phyloP scores from a whole-genome alignment of 1,140 invertebrate species.

The Euwallacea similis region DNA sequence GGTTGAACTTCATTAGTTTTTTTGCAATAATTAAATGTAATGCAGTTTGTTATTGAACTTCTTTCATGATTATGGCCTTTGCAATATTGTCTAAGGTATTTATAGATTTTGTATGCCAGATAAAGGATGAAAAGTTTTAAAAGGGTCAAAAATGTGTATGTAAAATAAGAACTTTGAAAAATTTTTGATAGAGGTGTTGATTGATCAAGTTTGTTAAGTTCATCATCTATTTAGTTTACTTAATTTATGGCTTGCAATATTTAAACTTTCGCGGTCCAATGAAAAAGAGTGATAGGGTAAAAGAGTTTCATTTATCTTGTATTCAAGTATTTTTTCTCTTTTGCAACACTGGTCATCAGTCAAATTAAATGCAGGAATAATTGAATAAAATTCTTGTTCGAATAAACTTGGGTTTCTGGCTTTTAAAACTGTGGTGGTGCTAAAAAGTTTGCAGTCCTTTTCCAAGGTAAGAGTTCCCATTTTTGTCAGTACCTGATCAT shows the following conservation, averaged over 20 bases:
- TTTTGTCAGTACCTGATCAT: background rate
- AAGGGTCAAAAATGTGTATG: background rate
- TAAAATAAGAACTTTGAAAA: constrained; percentile 1
- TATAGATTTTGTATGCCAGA: background rate
- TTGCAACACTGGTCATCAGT: background rate
- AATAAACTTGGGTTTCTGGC: background rate
- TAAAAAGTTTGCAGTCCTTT: background rate
- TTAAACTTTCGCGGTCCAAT: background rate
- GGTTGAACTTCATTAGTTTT: constrained; percentile 1
- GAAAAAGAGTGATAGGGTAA: background rate
- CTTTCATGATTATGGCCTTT: background rate
- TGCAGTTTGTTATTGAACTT: background rate
- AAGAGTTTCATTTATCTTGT: background rate
- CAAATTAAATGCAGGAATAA: background rate
- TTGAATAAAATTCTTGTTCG: background rate
- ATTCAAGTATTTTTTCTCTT: background rate
- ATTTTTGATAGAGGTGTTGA: background rate
- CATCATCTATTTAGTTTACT: background rate
- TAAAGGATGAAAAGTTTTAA: background rate
- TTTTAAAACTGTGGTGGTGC: background rate
- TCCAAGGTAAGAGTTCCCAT: background rate
- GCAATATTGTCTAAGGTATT: background rate
- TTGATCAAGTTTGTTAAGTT: background rate
- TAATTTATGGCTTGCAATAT: background rate
- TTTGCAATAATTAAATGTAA: background rate